Conservation (phyloP, 2,888 invertebrate genomes). For the Drosophila buzzatii region DNA sequence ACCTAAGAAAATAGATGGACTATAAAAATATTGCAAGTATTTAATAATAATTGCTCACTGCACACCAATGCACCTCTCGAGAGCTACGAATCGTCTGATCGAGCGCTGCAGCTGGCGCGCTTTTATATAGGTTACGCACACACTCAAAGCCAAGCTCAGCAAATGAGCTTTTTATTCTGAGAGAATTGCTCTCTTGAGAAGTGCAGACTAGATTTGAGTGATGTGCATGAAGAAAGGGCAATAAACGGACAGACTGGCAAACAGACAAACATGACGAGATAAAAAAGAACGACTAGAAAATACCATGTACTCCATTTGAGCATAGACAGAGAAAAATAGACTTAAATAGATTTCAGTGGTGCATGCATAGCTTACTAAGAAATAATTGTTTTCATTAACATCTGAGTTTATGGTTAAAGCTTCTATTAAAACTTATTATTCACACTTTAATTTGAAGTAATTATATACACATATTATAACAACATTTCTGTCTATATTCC, state of each 20-base stretch:
- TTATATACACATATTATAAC: background rate
- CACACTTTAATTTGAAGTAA: background rate
- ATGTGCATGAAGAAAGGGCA: background rate
- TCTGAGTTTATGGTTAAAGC: background rate
- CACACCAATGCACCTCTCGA: background rate
- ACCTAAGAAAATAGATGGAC: background rate
- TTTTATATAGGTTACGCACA: background rate
- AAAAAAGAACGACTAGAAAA: background rate
- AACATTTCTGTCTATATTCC: background rate
- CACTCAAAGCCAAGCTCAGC: too few relatives aligned
- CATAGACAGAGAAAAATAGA: too few relatives aligned
- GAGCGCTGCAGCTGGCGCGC: background rate
- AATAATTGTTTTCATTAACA: background rate
- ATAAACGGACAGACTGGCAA: too few relatives aligned
- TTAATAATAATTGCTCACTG: background rate
- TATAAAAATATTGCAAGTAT: background rate
- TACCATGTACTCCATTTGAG: background rate
- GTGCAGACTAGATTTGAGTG: background rate
- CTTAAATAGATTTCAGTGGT: background rate
- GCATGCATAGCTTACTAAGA: background rate
- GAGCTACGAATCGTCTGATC: background rate
- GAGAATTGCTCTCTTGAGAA: background rate
- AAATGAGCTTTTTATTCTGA: background rate
- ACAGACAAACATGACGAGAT: background rate
- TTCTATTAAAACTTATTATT: background rate